Conservation (phyloP, 2,888 invertebrate species). For the Hemaris fuciformis region DNA sequence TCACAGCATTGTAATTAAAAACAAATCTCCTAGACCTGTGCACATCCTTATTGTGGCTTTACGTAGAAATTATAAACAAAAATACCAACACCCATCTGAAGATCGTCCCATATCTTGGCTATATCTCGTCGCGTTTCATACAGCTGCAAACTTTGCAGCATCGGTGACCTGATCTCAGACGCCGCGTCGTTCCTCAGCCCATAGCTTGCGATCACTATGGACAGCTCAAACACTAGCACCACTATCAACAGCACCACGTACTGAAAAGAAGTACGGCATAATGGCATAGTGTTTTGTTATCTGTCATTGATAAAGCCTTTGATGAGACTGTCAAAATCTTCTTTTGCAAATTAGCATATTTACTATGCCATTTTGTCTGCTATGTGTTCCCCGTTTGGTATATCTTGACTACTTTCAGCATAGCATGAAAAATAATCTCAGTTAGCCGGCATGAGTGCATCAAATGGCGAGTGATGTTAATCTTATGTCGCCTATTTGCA, state of each 20-base stretch:
- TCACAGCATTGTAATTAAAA: no score
- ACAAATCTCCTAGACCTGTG: no score
- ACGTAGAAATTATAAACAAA: background rate
- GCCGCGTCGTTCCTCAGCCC: slow-evolving; percentile 45
- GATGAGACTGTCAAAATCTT: no score
- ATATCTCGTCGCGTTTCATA: slow-evolving; percentile 50
- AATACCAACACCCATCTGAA: slow-evolving; percentile 60
- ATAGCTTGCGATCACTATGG: slow-evolving; percentile 55
- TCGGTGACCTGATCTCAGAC: slow-evolving; percentile 48
- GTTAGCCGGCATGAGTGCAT: no score
- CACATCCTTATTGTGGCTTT: no score
- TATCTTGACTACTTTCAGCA: no score
- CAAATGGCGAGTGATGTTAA: no score
- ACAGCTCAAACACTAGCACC: slow-evolving; percentile 60
- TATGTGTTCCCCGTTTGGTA: no score
- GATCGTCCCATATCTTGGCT: slow-evolving; percentile 59
- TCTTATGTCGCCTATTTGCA: no score
- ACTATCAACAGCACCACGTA: slow-evolving; percentile 53
- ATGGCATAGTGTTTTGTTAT: background rate
- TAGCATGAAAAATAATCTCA: no score
- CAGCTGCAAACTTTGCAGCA: slow-evolving; percentile 47
- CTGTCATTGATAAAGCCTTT: background rate
- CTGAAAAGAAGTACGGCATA: slow-evolving; percentile 34
- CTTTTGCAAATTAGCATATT: no score
- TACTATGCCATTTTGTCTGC: no score